A percentile compares a stretch with the other conserved stretches of the same genome.
phyloP scores from a whole-genome alignment of 2,113 vertebrate species.

The Peucedramus taeniatus region DNA sequence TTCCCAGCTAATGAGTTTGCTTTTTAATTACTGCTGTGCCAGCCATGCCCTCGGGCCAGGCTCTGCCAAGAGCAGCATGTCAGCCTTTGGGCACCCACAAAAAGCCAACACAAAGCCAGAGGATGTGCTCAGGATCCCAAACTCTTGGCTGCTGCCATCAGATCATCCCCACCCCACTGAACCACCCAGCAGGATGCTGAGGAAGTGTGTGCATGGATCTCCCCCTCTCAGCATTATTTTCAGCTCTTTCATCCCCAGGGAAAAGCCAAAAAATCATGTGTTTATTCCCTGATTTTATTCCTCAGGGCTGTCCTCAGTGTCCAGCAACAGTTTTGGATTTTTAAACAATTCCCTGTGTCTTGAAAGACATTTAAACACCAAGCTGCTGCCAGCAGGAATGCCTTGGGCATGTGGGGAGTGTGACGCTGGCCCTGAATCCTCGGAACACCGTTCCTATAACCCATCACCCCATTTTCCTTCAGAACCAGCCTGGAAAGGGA shows the following conservation, averaged over 20 bases:
- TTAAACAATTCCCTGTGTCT: neutral
- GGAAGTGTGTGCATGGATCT: neutral
- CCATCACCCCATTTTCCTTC: neutral
- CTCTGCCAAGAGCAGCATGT: neutral
- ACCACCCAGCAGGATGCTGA: neutral
- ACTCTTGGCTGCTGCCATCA: rapidly evolving
- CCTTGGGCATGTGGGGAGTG: rapidly evolving
- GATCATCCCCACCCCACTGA: neutral
- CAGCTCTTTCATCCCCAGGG: neutral
- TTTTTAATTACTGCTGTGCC: neutral
- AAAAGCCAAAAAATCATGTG: rapidly evolving
- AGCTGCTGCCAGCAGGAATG: rapidly evolving
- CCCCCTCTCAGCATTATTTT: neutral
- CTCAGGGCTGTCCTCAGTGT: neutral
- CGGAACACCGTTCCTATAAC: rapidly evolving
- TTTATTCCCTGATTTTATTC: neutral
- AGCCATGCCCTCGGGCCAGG: neutral
- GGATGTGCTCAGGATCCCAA: neutral
- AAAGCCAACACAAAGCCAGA: neutral
- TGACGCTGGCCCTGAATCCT: neutral
- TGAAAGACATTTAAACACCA: neutral
- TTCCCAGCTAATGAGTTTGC: slow-evolving; percentile 1
- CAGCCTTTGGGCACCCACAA: neutral
- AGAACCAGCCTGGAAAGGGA: neutral
- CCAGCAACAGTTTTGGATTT: neutral